These are phyloP conservation scores for Trissolcus basalis DNA, from an alignment of 1,140 invertebrate genomes.

Conservation along the genomic window DNA sequence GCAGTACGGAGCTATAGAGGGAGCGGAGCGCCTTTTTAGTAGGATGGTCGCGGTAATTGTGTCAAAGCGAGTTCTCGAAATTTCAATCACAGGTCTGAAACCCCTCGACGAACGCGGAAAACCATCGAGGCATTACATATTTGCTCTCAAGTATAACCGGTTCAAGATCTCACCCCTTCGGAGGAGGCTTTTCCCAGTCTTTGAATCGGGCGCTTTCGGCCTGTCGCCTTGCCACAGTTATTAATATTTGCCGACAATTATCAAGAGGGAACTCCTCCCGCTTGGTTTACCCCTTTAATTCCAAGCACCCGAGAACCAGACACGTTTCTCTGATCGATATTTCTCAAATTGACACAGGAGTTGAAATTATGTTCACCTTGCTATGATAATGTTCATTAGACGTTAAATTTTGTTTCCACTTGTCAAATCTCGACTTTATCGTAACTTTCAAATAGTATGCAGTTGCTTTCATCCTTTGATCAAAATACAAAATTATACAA, in stretches of 20 bases:
- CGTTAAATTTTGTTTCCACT: conserved; percentile 33
- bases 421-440: conserved; percentile 1
- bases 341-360: conserved; percentile 50
- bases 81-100: conserved; percentile 72
- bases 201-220: conserved; percentile 60
- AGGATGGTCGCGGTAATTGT: conserved; percentile 71
- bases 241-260: conserved; percentile 78
- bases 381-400: conserved; percentile 54
- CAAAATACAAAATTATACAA: no score
- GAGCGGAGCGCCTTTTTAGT: conserved; percentile 48
- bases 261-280: conserved; percentile 60
- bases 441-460: no score
- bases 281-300: conserved; percentile 71
- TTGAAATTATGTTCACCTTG: conserved; percentile 40
- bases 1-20: conserved; percentile 43
- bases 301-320: conserved; percentile 63
- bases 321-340: conserved; percentile 65
- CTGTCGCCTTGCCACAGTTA: conserved; percentile 68
- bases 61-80: conserved; percentile 75
- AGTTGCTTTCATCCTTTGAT: no score
- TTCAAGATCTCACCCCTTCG: conserved; percentile 70
- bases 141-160: conserved; percentile 75
- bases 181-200: conserved; percentile 64
- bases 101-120: conserved; percentile 66
- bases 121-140: conserved; percentile 76